Evolutionary conservation across 2,797 vertebrate genomes (phyloP).

Genomic region (Graptemys geographica): DNA sequence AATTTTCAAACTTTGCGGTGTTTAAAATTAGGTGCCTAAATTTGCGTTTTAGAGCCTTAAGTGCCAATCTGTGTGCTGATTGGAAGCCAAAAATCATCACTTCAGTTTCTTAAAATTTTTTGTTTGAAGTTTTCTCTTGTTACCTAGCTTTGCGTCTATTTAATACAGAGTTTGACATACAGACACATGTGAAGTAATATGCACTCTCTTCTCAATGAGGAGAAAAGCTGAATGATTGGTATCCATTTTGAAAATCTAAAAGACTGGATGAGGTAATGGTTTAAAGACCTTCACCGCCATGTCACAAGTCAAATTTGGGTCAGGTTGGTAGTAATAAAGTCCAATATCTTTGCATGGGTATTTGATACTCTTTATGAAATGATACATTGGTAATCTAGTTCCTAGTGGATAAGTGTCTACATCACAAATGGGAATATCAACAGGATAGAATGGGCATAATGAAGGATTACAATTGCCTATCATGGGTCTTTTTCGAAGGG

Average conservation of each 20-base stretch:
- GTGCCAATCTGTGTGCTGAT: rapidly evolving
- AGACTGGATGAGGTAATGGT: neutral
- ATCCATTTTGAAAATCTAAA: neutral
- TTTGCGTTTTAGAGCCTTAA: neutral
- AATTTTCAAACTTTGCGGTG: neutral
- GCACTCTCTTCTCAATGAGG: neutral
- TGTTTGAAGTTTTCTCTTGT: rapidly evolving
- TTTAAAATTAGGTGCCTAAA: neutral
- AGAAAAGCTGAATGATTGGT: neutral
- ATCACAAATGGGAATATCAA: neutral
- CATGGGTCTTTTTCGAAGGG: neutral
- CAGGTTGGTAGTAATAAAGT: neutral
- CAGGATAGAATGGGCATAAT: rapidly evolving
- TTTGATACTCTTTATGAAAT: neutral
- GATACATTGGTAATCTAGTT: neutral
- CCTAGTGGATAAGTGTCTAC: neutral
- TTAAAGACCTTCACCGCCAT: neutral
- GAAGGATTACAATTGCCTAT: neutral
- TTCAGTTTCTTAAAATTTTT: neutral
- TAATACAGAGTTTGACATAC: neutral
- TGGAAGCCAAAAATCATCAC: neutral
- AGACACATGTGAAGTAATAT: neutral
- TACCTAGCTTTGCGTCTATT: neutral
- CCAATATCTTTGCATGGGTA: neutral
- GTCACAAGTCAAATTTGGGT: neutral